These are phyloP conservation scores for Rhinatrema bivittatum DNA, from an alignment of 2,797 vertebrate genomes.

Conservation along the genomic window DNA sequence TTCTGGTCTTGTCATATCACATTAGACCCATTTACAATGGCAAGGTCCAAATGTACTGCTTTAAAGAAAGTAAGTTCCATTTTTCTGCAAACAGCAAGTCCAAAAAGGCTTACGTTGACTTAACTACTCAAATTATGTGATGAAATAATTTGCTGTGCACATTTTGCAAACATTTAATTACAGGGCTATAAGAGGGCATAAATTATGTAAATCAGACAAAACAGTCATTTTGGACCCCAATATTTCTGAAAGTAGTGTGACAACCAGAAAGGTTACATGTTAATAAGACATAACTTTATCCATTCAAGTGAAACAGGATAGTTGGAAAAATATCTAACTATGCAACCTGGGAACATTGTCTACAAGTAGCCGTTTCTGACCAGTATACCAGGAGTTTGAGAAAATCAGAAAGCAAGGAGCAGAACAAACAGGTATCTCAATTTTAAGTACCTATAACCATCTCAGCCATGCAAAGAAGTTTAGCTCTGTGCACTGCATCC, in stretches of 20 bases:
- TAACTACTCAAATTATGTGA: slow-evolving; percentile 29
- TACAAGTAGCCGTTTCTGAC: slow-evolving; percentile 45
- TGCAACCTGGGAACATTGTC: slow-evolving; percentile 48
- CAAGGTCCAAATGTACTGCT: slow-evolving; percentile 54
- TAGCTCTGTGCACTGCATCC: slow-evolving; percentile 14
- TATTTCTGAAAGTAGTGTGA: slow-evolving; percentile 35
- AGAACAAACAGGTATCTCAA: slow-evolving; percentile 26
- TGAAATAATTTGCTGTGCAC: slow-evolving; percentile 3
- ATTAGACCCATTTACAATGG: slow-evolving; percentile 72
- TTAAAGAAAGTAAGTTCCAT: slow-evolving; percentile 33
- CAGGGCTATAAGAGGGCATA: slow-evolving; percentile 24
- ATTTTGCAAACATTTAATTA: slow-evolving; percentile 14
- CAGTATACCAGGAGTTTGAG: slow-evolving; percentile 33
- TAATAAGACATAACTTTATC: slow-evolving; percentile 44
- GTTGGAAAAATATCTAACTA: slow-evolving; percentile 47
- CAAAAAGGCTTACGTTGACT: slow-evolving; percentile 34
- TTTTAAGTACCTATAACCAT: slow-evolving; percentile 33
- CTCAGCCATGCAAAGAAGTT: slow-evolving; percentile 6
- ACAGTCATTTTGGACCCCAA: slow-evolving; percentile 47
- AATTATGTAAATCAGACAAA: slow-evolving; percentile 30
- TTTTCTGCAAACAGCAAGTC: slow-evolving; percentile 29
- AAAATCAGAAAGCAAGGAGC: slow-evolving; percentile 37
- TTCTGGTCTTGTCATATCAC: slow-evolving; percentile 62
- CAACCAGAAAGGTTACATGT: slow-evolving; percentile 41
- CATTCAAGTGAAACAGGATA: slow-evolving; percentile 63